Evolutionary conservation across 2,797 vertebrate genomes (phyloP), one percentile per base, ranked within the genome.

Genomic region (Carcharodon carcharias): DNA sequence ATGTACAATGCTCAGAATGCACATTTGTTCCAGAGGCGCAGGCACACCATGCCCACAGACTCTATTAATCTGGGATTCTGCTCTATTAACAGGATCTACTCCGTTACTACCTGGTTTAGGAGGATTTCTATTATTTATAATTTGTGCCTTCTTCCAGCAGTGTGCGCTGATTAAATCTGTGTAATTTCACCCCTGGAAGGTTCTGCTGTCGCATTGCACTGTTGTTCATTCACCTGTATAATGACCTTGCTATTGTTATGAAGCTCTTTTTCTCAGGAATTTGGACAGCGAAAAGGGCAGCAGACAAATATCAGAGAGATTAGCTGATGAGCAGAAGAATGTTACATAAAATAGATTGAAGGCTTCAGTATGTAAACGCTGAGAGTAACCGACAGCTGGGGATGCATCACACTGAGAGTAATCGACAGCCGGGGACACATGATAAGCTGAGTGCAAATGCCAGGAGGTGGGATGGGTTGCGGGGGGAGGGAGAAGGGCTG

Each of bases 111-210:
- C 56, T 28, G 54, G 54, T 89, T 89, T 89, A 1, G 54, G 87
- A 14, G 31, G 50, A 56, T 54, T 89, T 56, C 87, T 58, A 89
- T 89, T 23, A 26, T 89, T 58, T 89, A 54, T 58, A 89, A 54
- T 14, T 54, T 89, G 21, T 50, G 82, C 18, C n/a, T 85, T 50
- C 18, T 45, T 85, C 40, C 21, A 5, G 6, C 82, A 85, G 56
- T 35, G 14, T n/a, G 88, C 31, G 14, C 56, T 61, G 88, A 91
- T 91, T 91, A 61, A 31, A 91, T 91, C 56, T 61, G 31, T 91
- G 87, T 91, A 61, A 61, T 91, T 91, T 91, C 88, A 91, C 56
- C 58, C 56, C 88, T 91, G 88, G 88, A 35, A 61, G 88, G 88
- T 91, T 61, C 88, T 91, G 56, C 50, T 61, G 56, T 63, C 31